These are phyloP conservation scores for Perca schrenkii DNA, from an alignment of 2,113 vertebrate genomes.

Conservation along the genomic window DNA sequence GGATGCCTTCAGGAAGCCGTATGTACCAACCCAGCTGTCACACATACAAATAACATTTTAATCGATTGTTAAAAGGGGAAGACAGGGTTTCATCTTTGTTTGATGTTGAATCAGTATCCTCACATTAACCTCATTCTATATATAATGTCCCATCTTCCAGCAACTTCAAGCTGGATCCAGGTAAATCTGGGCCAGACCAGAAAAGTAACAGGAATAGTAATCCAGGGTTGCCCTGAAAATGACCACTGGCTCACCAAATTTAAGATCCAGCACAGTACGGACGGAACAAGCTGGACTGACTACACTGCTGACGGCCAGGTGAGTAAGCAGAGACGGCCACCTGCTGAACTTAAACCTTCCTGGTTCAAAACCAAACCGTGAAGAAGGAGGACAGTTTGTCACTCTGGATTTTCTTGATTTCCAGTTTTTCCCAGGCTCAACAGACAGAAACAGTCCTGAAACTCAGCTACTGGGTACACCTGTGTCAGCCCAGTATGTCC, in stretches of 20 bases:
- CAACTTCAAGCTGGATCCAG: constrained; percentile 83
- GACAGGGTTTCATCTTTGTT: not conserved
- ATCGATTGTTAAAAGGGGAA: not conserved
- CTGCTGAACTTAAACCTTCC: not conserved
- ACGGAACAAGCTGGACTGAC: constrained; percentile 78
- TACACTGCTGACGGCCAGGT: constrained; percentile 79
- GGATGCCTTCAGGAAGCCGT: constrained; percentile 80
- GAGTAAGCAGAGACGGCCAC: constrained; percentile 1
- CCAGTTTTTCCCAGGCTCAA: constrained; percentile 77
- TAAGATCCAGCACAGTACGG: constrained; percentile 81
- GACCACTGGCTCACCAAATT: constrained; percentile 84
- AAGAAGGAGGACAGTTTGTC: not conserved
- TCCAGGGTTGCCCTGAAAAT: constrained; percentile 81
- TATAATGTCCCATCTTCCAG: constrained; percentile 43
- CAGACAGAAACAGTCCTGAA: constrained; percentile 72
- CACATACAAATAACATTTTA: not conserved
- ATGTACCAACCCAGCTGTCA: not conserved
- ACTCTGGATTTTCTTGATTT: not conserved
- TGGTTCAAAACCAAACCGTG: not conserved
- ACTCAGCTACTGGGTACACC: constrained; percentile 83
- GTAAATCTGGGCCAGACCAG: constrained; percentile 73
- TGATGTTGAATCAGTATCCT: not conserved
- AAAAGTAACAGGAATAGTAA: constrained; percentile 84
- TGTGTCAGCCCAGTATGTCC: constrained; percentile 76
- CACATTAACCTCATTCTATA: not conserved